Conservation (phyloP, 1,140 invertebrate species). For the Drosophila littoralis region DNA sequence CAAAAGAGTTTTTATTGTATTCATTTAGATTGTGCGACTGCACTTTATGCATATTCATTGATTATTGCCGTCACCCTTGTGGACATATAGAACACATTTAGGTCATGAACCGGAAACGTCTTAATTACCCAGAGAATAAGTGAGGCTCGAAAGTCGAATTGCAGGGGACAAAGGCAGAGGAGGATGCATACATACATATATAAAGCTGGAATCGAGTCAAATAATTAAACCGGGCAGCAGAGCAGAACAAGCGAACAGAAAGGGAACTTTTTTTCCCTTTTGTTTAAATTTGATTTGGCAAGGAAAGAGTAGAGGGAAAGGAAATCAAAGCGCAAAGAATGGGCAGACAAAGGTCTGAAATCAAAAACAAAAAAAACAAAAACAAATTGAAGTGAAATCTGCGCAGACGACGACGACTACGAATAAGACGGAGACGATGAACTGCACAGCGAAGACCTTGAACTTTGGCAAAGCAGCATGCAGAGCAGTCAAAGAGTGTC, state of each 20-base stretch:
- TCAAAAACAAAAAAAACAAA: conserved; percentile 50
- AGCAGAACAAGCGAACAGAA: conserved; percentile 60
- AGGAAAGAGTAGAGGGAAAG: conserved; percentile 20
- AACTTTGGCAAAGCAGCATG: conserved; percentile 59
- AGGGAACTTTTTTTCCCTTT: conserved; percentile 26
- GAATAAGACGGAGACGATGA: conserved; percentile 34
- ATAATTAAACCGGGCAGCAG: conserved; percentile 70
- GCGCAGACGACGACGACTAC: conserved; percentile 36
- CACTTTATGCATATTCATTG: neutral
- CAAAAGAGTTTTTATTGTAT: too few species aligned
- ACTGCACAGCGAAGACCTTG: conserved; percentile 61
- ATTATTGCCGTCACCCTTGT: conserved; percentile 8
- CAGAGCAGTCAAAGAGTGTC: conserved; percentile 2
- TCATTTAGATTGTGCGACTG: neutral
- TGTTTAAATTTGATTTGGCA: conserved; percentile 6
- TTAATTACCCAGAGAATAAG: conserved; percentile 73
- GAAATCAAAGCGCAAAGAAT: conserved; percentile 18
- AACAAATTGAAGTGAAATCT: conserved; percentile 58
- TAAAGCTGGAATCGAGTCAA: conserved; percentile 59
- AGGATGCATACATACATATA: conserved; percentile 17
- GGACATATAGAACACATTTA: conserved; percentile 56
- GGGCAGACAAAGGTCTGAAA: conserved; percentile 56
- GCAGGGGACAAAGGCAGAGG: conserved; percentile 29
- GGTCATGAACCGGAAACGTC: conserved; percentile 77
- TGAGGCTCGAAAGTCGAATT: conserved; percentile 73